A percentile compares a stretch with the other conserved stretches of the same genome.
Conservation (phyloP, 2,888 invertebrate genomes). For the Eupeodes latifasciatus region DNA sequence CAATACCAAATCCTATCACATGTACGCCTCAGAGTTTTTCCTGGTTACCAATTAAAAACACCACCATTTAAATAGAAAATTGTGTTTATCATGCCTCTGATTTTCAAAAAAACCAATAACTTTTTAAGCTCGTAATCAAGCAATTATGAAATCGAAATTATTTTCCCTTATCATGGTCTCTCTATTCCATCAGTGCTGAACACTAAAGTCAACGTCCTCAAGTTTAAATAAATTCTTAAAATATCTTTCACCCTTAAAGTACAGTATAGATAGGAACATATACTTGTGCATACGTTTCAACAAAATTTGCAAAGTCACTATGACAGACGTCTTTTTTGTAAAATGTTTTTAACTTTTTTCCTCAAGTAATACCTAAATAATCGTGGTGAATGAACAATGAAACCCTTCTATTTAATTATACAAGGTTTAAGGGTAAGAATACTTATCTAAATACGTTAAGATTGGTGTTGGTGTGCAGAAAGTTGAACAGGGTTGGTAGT, state of each 20-base stretch:
- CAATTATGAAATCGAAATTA: conserved; percentile 68
- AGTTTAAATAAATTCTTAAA: conserved; percentile 38
- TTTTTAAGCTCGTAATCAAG: conserved; percentile 57
- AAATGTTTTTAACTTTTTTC: conserved; percentile 51
- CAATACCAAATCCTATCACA: no score
- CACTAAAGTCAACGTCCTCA: conserved; percentile 54
- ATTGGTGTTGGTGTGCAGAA: conserved; percentile 4
- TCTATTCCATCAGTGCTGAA: not conserved
- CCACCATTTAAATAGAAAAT: not conserved
- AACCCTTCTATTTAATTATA: conserved; percentile 74
- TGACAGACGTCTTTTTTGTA: conserved; percentile 54
- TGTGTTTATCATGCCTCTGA: not conserved
- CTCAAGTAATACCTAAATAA: not conserved
- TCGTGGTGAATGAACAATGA: conserved; percentile 26
- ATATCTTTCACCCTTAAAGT: not conserved
- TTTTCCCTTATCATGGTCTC: conserved; percentile 50
- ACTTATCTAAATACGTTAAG: not conserved
- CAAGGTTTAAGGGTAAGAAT: conserved; percentile 19
- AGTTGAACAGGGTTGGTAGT: conserved; percentile 5
- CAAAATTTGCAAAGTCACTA: conserved; percentile 47
- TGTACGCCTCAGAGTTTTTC: no score
- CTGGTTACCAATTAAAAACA: no score
- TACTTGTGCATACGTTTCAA: not conserved
- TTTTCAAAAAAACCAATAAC: conserved; percentile 63
- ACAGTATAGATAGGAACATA: no score